Evolutionary conservation across 2,113 vertebrate species (phyloP).

Genomic region (Myotis yumanensis): DNA sequence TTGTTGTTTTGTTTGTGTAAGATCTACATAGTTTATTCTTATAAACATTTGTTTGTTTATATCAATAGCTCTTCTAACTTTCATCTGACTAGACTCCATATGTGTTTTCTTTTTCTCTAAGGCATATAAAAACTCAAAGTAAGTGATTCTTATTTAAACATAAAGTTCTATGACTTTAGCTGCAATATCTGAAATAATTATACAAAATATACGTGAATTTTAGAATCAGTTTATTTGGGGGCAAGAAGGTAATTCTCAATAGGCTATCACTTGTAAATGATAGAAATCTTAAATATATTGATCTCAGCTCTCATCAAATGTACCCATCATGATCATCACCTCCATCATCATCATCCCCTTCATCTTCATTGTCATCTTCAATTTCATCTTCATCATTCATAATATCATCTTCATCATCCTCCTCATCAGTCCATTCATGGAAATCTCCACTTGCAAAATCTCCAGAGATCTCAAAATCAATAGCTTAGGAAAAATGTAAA

Average conservation of each 20-base stretch:
- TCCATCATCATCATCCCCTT: constrained; percentile 90
- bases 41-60: constrained; percentile 66
- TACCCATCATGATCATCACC: constrained; percentile 92
- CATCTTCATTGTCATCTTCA: constrained; percentile 92
- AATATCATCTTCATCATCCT: constrained; percentile 85
- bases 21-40: constrained; percentile 59
- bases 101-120: constrained; percentile 79
- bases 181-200: constrained; percentile 86
- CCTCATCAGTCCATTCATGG: constrained; percentile 88
- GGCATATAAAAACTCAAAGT: constrained; percentile 84
- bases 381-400: constrained; percentile 90
- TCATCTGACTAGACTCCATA: constrained; percentile 74
- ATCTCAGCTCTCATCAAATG: constrained; percentile 85
- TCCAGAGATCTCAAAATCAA: constrained; percentile 92
- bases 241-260: constrained; percentile 84
- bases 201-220: constrained; percentile 93
- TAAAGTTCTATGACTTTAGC: constrained; percentile 82
- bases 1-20: constrained; percentile 4
- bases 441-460: constrained; percentile 95
- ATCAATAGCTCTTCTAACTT: constrained; percentile 65
- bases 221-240: constrained; percentile 88
- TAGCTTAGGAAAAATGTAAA: constrained; percentile 78
- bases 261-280: constrained; percentile 83
- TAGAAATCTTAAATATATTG: constrained; percentile 88
- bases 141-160: constrained; percentile 83